Conservation (phyloP, 2,113 vertebrate species). For the Anas platyrhynchos region DNA sequence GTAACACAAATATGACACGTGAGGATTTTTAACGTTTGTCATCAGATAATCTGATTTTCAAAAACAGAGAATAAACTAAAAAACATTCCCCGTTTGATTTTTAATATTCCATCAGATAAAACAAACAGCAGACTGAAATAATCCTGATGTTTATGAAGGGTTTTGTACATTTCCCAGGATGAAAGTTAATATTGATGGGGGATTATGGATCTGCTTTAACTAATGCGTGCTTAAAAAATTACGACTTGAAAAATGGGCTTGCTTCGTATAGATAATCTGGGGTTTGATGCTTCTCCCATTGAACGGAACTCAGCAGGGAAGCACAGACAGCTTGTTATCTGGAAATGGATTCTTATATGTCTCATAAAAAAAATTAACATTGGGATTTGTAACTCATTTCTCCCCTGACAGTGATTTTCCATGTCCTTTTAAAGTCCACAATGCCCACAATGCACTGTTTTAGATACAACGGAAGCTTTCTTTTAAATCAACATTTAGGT, state of each 20-base stretch:
- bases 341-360: slow-evolving; percentile 11
- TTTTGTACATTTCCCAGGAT: not conserved
- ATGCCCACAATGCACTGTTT: not conserved
- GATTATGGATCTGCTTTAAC: slow-evolving; percentile 53
- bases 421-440: not conserved
- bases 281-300: slow-evolving; percentile 36
- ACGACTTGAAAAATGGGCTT: slow-evolving; percentile 13
- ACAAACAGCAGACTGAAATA: not conserved
- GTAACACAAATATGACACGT: not conserved
- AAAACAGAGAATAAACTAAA: not conserved
- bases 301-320: slow-evolving; percentile 37
- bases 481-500: not conserved
- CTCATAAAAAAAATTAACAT: not conserved
- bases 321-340: slow-evolving; percentile 41
- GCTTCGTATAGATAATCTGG: slow-evolving; percentile 37
- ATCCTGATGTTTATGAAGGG: slow-evolving; percentile 26
- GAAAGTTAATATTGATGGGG: not conserved
- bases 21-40: not conserved
- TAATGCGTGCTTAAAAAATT: slow-evolving; percentile 32
- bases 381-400: not conserved
- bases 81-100: not conserved
- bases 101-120: not conserved
- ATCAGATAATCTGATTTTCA: not conserved
- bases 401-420: not conserved
- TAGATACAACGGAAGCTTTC: not conserved